Evolutionary conservation across 2,113 vertebrate genomes (phyloP).

Genomic region (Varanus komodoensis): DNA sequence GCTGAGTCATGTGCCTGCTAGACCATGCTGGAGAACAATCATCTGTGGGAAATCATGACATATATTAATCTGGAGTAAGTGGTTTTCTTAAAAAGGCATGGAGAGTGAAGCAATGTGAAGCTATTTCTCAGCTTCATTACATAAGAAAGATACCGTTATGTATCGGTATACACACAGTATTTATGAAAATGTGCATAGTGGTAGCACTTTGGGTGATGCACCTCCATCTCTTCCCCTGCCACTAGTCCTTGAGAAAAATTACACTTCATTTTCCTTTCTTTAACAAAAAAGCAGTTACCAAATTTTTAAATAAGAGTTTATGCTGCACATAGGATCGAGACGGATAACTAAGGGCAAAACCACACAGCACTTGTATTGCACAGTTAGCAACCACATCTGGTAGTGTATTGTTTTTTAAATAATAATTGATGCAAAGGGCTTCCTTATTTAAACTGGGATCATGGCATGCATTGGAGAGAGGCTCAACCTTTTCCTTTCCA

Average conservation of each 20-base stretch:
- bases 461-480: no score
- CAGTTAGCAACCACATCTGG: no score
- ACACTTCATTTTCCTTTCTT: background rate
- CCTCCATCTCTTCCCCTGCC: background rate
- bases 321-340: no score
- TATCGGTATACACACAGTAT: background rate
- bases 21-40: background rate
- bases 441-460: no score
- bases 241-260: background rate
- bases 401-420: no score
- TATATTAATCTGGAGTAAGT: background rate
- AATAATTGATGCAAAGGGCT: no score
- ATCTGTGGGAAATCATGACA: background rate
- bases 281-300: background rate
- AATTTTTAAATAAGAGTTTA: background rate
- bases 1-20: background rate
- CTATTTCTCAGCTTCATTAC: no score
- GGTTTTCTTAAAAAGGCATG: background rate
- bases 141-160: no score
- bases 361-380: no score
- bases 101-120: background rate
- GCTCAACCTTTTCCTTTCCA: no score
- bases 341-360: no score
- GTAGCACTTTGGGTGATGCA: background rate
- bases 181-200: background rate